Conservation (phyloP, 2,797 vertebrate genomes). For the Hippopotamyrus pictus region DNA sequence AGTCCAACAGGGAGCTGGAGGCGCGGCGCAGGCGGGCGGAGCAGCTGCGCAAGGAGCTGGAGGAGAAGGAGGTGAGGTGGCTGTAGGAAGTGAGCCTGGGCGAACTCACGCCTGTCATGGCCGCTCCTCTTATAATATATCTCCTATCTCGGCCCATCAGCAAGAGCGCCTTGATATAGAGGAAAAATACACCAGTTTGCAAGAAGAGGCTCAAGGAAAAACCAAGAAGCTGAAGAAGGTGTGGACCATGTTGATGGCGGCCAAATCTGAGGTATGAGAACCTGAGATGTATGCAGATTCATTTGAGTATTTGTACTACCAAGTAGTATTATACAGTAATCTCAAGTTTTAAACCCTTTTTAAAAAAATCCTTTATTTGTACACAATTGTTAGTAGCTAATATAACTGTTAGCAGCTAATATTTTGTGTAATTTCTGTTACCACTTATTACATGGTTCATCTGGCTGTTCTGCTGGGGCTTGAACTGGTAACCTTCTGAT, state of each 20-base stretch:
- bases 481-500: no score
- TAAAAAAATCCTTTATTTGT: background rate
- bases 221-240: constrained; percentile 98
- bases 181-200: constrained; percentile 95
- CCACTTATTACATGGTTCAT: background rate
- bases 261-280: constrained; percentile 84
- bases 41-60: constrained; percentile 87
- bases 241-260: constrained; percentile 99
- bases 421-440: background rate
- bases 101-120: background rate
- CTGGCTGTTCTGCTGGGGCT: no score
- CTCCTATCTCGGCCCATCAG: constrained; percentile 49
- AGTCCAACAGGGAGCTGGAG: constrained; percentile 95
- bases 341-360: background rate
- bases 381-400: background rate
- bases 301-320: background rate
- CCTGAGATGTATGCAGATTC: background rate
- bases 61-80: constrained; percentile 85
- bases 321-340: background rate
- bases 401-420: background rate
- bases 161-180: constrained; percentile 98
- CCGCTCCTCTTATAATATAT: background rate
- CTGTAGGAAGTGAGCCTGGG: no score
- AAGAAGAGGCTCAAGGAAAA: constrained; percentile 96
- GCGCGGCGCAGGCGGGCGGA: constrained; percentile 88